Conservation (phyloP, 2,888 invertebrate genomes). For the Tipula vernalis region DNA sequence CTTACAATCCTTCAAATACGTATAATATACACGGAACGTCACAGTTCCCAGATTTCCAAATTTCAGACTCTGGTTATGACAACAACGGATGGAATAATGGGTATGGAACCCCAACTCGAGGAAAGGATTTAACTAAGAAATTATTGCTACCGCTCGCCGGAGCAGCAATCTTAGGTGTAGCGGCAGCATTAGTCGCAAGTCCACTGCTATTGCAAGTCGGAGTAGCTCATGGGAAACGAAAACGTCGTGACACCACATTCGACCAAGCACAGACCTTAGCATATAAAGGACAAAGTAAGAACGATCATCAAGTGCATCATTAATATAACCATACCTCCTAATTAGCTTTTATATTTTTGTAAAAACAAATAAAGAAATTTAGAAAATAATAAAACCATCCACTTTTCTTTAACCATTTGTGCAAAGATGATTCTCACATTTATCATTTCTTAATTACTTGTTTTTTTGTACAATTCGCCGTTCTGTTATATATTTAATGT, state of each 20-base stretch:
- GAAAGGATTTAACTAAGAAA: conserved; percentile 38
- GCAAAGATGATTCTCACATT: too few species aligned
- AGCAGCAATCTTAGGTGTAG: conserved; percentile 66
- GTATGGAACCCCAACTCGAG: neutral
- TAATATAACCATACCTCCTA: neutral
- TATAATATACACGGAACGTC: neutral
- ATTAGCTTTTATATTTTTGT: neutral
- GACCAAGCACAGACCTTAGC: conserved; percentile 7
- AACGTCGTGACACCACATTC: neutral
- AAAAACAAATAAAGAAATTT: neutral
- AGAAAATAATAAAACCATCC: too few species aligned
- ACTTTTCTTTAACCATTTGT: too few species aligned
- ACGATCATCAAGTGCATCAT: neutral
- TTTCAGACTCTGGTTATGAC: neutral
- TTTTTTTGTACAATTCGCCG: too few species aligned
- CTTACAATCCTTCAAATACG: neutral
- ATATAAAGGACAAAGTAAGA: conserved; percentile 6
- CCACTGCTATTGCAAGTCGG: conserved; percentile 68
- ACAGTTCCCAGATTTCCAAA: conserved; percentile 5
- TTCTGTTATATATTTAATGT: too few species aligned
- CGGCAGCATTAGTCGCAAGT: conserved; percentile 64
- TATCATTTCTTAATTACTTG: too few species aligned
- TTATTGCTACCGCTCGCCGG: conserved; percentile 62
- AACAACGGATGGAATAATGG: neutral
- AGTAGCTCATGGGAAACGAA: conserved; percentile 43